Evolutionary conservation across 2,888 invertebrate species (phyloP).

Genomic region (Patella depressa): DNA sequence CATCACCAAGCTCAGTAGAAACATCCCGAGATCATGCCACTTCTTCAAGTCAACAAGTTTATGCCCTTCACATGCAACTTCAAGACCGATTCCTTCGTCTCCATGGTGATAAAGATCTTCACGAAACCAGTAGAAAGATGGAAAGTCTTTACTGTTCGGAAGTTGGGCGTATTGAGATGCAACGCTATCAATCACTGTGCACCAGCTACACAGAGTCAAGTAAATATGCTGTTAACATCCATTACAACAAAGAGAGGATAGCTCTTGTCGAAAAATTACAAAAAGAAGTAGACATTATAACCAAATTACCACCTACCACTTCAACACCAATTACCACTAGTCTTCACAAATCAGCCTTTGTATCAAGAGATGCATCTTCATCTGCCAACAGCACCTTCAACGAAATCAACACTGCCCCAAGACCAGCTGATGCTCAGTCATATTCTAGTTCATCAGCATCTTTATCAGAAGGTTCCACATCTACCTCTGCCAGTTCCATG

Average conservation of each 20-base stretch:
- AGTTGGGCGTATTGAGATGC: slow-evolving; percentile 48
- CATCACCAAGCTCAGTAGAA: not conserved
- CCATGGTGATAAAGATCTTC: slow-evolving; percentile 35
- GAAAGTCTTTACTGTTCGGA: slow-evolving; percentile 48
- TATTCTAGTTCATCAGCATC: not conserved
- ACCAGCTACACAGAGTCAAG: slow-evolving; percentile 37
- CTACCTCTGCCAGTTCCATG: not conserved
- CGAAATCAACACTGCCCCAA: not conserved
- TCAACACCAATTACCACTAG: not conserved
- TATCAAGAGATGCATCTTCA: slow-evolving; percentile 2
- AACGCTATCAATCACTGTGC: slow-evolving; percentile 49
- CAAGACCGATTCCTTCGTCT: slow-evolving; percentile 47
- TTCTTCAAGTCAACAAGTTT: slow-evolving; percentile 18
- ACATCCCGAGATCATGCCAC: slow-evolving; percentile 13
- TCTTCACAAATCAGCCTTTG: not conserved
- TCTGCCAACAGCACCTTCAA: not conserved
- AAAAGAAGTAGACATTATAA: slow-evolving; percentile 6
- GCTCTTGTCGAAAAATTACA: slow-evolving; percentile 28
- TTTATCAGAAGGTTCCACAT: not conserved
- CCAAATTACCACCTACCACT: not conserved
- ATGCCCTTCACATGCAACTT: slow-evolving; percentile 28
- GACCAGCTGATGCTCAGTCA: not conserved
- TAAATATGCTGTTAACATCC: slow-evolving; percentile 44
- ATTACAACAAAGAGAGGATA: slow-evolving; percentile 48
- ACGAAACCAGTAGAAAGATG: slow-evolving; percentile 41